Percentiles rank a stretch among this genome's conserved stretches.
Conservation (phyloP, 2,797 vertebrate species). For the Decapterus maruadsi region DNA sequence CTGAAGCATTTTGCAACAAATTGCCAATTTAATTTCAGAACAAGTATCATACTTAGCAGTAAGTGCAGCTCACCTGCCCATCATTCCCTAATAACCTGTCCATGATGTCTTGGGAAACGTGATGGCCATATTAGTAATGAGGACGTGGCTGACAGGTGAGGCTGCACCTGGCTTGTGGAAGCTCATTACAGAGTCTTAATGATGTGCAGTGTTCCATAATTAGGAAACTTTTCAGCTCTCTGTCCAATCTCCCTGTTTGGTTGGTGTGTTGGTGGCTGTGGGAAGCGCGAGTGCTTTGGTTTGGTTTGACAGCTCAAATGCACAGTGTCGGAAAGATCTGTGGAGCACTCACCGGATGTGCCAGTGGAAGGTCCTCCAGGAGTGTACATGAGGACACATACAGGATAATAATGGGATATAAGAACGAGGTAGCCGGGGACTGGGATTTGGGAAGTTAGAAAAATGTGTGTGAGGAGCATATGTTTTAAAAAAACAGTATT, state of each 20-base stretch:
- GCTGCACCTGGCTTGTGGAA: conserved; percentile 64
- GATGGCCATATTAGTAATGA: conserved; percentile 74
- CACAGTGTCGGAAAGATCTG: conserved; percentile 48
- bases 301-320: conserved; percentile 67
- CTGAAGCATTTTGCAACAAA: conserved; percentile 41
- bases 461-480: conserved; percentile 25
- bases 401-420: conserved; percentile 31
- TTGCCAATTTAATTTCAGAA: conserved; percentile 51
- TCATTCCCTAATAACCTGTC: conserved; percentile 73
- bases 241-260: conserved; percentile 57
- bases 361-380: conserved; percentile 19
- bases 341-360: conserved; percentile 35
- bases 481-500: background rate
- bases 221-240: conserved; percentile 62
- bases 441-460: conserved; percentile 21
- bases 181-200: conserved; percentile 76
- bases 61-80: conserved; percentile 59
- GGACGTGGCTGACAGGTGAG: conserved; percentile 73
- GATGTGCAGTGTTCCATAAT: conserved; percentile 71
- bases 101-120: conserved; percentile 55
- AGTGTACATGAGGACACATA: conserved; percentile 42
- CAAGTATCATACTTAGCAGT: conserved; percentile 23
- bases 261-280: conserved; percentile 47
- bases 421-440: background rate
- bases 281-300: conserved; percentile 47